Evolutionary conservation across 2,113 vertebrate species (phyloP).

Genomic region (Tonatia bakeri): DNA sequence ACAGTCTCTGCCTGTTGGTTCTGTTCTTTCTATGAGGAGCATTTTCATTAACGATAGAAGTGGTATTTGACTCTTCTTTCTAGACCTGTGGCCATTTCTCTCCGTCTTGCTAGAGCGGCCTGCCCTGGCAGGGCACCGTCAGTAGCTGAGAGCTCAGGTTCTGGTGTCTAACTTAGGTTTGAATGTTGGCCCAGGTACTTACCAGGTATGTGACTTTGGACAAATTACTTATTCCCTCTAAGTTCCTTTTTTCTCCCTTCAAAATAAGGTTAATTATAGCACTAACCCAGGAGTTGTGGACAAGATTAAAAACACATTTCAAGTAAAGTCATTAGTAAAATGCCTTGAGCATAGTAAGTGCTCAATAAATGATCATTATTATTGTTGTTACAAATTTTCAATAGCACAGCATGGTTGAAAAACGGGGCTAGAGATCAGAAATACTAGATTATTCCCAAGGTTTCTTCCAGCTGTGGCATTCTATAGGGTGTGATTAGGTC

Average conservation of each 20-base stretch:
- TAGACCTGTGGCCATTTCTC: not conserved
- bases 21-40: not conserved
- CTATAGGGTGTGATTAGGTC: not conserved
- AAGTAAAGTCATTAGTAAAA: slow-evolving; percentile 1
- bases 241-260: not conserved
- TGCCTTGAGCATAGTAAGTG: not conserved
- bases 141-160: not conserved
- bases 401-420: not conserved
- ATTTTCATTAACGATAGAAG: not conserved
- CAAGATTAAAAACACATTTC: slow-evolving; percentile 11
- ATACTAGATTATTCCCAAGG: not conserved
- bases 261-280: not conserved
- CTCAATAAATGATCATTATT: not conserved
- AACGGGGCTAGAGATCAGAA: not conserved
- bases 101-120: not conserved
- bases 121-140: not conserved
- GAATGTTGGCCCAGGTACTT: not conserved
- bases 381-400: not conserved
- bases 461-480: not conserved
- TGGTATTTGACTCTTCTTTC: not conserved
- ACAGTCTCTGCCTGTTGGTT: not conserved
- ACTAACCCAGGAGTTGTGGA: not conserved
- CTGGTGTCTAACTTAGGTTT: not conserved
- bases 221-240: not conserved
- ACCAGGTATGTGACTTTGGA: not conserved